These are phyloP conservation scores for Eupleurogrammus muticus DNA, from an alignment of 2,797 vertebrate species.

Conservation along the genomic window DNA sequence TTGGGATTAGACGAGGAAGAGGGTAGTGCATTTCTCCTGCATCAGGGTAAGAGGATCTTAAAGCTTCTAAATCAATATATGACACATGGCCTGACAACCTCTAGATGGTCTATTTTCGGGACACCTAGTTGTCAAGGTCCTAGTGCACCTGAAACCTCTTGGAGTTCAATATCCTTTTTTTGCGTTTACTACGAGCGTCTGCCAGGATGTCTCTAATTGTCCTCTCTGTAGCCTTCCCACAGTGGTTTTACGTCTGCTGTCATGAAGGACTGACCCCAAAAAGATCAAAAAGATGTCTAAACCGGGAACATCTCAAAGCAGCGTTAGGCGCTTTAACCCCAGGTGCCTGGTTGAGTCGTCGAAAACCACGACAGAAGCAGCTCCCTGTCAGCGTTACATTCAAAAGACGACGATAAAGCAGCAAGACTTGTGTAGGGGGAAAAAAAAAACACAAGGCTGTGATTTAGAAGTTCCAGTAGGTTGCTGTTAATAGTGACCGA, in stretches of 20 bases:
- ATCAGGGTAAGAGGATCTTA: conserved; percentile 55
- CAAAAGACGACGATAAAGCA: conserved; percentile 18
- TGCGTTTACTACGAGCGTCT: too few species aligned
- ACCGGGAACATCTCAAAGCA: conserved; percentile 7
- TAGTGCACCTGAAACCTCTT: not conserved
- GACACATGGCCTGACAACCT: conserved; percentile 28
- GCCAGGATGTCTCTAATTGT: not conserved
- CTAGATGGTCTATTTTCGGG: conserved; percentile 9
- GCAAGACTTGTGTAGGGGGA: not conserved
- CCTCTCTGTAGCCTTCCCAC: conserved; percentile 20
- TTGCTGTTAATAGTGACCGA: conserved; percentile 14
- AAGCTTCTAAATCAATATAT: conserved; percentile 56
- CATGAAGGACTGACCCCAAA: conserved; percentile 4
- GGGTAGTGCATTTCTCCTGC: conserved; percentile 42
- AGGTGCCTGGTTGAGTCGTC: conserved; percentile 4
- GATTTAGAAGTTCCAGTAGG: conserved; percentile 2
- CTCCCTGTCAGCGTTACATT: conserved; percentile 28
- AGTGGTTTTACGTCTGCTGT: conserved; percentile 44
- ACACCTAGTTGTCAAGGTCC: conserved; percentile 35
- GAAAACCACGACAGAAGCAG: conserved; percentile 27
- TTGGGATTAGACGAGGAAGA: conserved; percentile 30
- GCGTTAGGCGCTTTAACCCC: conserved; percentile 13
- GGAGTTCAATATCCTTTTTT: not conserved
- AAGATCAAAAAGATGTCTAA: conserved; percentile 1
- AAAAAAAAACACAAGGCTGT: not conserved